phyloP scores from a whole-genome alignment of 2,797 vertebrate species.

The Atherinosoma microstoma region DNA sequence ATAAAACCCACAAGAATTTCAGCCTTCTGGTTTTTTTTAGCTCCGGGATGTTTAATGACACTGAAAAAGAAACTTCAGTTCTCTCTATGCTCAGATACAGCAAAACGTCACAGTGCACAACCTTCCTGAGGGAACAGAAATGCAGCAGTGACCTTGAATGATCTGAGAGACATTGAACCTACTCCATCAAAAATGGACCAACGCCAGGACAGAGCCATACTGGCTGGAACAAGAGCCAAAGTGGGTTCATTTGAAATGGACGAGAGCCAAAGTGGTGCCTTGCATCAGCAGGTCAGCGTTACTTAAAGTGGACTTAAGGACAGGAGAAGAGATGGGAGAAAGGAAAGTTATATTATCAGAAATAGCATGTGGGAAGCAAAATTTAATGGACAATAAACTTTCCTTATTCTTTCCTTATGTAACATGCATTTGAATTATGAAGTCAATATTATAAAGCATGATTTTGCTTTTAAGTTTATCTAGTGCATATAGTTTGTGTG shows the following conservation, averaged over 20 bases:
- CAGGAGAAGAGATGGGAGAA: slow-evolving; percentile 1
- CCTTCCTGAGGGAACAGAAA: slow-evolving; percentile 40
- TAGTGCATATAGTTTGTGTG: not conserved
- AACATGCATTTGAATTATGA: not conserved
- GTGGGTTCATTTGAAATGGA: slow-evolving; percentile 39
- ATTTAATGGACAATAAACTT: not conserved
- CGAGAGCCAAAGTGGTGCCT: slow-evolving; percentile 30
- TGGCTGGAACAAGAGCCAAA: slow-evolving; percentile 20
- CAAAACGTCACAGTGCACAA: not conserved
- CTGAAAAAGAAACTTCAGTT: slow-evolving; percentile 17
- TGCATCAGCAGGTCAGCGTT: slow-evolving; percentile 47
- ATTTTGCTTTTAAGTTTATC: too few species aligned
- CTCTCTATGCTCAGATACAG: slow-evolving; percentile 21
- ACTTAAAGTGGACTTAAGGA: slow-evolving; percentile 37
- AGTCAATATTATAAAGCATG: not conserved
- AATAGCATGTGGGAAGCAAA: not conserved
- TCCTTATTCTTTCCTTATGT: too few species aligned
- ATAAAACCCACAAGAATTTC: slow-evolving; percentile 56
- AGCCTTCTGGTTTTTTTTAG: slow-evolving; percentile 24
- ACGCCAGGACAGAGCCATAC: slow-evolving; percentile 29
- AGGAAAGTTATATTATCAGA: not conserved
- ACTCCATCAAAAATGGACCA: slow-evolving; percentile 39
- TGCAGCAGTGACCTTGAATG: slow-evolving; percentile 49
- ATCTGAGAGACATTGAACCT: slow-evolving; percentile 26
- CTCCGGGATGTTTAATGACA: slow-evolving; percentile 50